A percentile compares a stretch with the other conserved stretches of the same genome.
phyloP scores from a whole-genome alignment of 2,888 invertebrate genomes.

The Micropterix aruncella region DNA sequence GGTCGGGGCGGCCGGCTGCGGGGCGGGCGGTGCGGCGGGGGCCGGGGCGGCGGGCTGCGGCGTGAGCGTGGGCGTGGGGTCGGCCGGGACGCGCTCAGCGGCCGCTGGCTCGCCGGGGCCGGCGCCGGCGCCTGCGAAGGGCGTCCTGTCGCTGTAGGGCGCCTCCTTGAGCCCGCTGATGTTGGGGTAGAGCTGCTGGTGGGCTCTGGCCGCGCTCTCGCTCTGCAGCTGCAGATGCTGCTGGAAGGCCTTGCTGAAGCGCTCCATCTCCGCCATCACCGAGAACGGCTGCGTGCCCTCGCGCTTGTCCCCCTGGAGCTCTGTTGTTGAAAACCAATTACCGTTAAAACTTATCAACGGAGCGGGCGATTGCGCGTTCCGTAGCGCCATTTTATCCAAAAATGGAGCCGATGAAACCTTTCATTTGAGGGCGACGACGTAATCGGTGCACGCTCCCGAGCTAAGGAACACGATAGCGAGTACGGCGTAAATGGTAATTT shows the following conservation, averaged over 20 bases:
- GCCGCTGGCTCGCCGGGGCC: neutral
- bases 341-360: too few species aligned
- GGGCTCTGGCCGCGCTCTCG: neutral
- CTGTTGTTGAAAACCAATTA: too few species aligned
- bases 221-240: slow-evolving; percentile 7
- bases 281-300: too few species aligned
- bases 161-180: neutral
- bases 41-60: neutral
- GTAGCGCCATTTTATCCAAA: too few species aligned
- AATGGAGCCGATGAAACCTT: too few species aligned
- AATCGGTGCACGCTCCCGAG: too few species aligned
- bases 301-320: too few species aligned
- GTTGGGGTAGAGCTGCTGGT: neutral
- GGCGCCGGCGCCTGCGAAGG: neutral
- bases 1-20: neutral
- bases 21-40: neutral
- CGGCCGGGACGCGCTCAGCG: neutral
- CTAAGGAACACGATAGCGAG: too few species aligned
- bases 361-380: too few species aligned
- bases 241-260: slow-evolving; percentile 6
- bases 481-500: too few species aligned
- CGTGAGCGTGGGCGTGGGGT: neutral
- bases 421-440: too few species aligned
- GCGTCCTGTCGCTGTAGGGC: neutral
- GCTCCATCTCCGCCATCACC: slow-evolving; percentile 8